phyloP scores from a whole-genome alignment of 2,888 invertebrate species.

The Hemaris fuciformis region DNA sequence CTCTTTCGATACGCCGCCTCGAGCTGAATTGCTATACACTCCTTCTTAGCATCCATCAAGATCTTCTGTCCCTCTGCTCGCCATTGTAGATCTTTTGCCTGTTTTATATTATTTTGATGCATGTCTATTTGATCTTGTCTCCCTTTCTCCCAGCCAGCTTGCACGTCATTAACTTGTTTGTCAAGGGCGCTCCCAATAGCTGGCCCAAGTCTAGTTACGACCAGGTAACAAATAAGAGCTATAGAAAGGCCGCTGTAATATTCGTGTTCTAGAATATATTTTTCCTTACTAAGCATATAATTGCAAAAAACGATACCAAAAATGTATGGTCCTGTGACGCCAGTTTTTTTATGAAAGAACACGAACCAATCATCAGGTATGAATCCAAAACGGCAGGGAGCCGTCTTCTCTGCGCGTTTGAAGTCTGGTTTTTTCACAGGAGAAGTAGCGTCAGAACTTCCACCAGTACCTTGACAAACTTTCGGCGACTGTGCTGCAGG shows the following conservation, averaged over 20 bases:
- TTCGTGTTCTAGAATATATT: conserved; percentile 95
- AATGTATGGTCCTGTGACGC: conserved; percentile 92
- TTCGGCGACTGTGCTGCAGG: conserved; percentile 18
- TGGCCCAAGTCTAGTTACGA: conserved; percentile 86
- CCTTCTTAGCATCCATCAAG: conserved; percentile 91
- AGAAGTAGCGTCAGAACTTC: neutral
- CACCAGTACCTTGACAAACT: conserved; percentile 17
- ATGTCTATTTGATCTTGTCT: conserved; percentile 74
- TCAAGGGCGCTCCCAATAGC: conserved; percentile 83
- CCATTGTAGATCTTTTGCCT: conserved; percentile 86
- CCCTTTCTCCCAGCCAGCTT: conserved; percentile 72
- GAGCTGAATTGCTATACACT: conserved; percentile 94
- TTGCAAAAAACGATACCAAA: conserved; percentile 89
- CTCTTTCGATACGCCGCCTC: conserved; percentile 93
- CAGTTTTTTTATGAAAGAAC: conserved; percentile 95
- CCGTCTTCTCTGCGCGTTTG: conserved; percentile 44
- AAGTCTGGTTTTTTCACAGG: conserved; percentile 19
- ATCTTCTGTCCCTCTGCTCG: conserved; percentile 88
- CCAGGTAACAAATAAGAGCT: conserved; percentile 80
- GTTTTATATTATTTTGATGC: conserved; percentile 78
- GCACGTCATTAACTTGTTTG: conserved; percentile 84
- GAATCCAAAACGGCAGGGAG: conserved; percentile 81
- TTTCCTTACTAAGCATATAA: conserved; percentile 95
- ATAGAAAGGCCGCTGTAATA: conserved; percentile 89
- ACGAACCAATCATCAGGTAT: conserved; percentile 83